phyloP scores from a whole-genome alignment of 2,113 vertebrate species.

The Sinocyclocheilus maitianheensis region DNA sequence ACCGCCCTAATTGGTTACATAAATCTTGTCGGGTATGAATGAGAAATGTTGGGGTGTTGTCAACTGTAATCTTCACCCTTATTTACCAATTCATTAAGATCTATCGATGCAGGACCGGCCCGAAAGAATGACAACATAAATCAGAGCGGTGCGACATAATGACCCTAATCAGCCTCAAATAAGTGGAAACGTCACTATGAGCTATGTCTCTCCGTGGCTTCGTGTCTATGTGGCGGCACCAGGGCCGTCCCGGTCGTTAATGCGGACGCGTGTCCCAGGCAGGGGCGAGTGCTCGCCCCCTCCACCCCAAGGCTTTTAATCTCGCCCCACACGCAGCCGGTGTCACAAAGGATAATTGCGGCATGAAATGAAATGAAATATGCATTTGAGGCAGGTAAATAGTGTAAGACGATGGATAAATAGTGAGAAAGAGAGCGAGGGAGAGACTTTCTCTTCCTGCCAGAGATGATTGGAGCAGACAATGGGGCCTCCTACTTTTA shows the following conservation, averaged over 20 bases:
- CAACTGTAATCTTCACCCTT: conserved; percentile 99
- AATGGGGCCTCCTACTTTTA: conserved; percentile 83
- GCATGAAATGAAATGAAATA: conserved; percentile 64
- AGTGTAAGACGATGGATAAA: conserved; percentile 48
- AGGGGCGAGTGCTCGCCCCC: conserved; percentile 76
- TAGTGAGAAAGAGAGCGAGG: conserved; percentile 52
- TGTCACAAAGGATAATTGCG: conserved; percentile 82
- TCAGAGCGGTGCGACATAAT: conserved; percentile 97
- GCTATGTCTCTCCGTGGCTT: conserved; percentile 90
- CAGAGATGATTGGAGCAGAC: conserved; percentile 84
- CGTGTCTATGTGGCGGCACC: conserved; percentile 34
- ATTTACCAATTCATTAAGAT: conserved; percentile 99
- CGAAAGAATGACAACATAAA: conserved; percentile 99
- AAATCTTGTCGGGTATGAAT: conserved; percentile 99
- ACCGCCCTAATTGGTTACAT: conserved; percentile 99
- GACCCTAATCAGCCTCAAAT: conserved; percentile 99
- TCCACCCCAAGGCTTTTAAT: conserved; percentile 73
- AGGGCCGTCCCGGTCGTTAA: conserved; percentile 80
- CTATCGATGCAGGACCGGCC: conserved; percentile 97
- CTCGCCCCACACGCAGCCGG: conserved; percentile 63
- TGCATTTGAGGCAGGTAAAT: conserved; percentile 51
- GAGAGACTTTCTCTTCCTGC: conserved; percentile 68
- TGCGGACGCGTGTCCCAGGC: conserved; percentile 76
- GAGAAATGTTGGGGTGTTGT: conserved; percentile 99
- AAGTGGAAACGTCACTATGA: conserved; percentile 99